Conservation (phyloP, 92 coral and sea anemone genomes). For the Parazoanthus darwini region DNA sequence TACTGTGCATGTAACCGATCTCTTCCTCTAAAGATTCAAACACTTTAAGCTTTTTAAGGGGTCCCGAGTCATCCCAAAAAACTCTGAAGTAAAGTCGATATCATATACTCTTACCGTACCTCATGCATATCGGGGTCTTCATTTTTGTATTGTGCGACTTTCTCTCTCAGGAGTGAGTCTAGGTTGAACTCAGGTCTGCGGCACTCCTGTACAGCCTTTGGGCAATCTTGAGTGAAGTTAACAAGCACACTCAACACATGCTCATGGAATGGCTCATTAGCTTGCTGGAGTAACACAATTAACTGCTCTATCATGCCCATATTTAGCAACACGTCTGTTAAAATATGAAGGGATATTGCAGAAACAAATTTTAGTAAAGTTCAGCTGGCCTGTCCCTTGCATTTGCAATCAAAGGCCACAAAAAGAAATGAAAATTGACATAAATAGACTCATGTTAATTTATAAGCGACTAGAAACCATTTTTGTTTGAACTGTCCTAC, state of each 20-base stretch:
- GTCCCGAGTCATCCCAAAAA: too few species aligned
- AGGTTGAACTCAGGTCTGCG: conserved; percentile 66
- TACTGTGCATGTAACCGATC: neutral
- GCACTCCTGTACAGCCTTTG: conserved; percentile 71
- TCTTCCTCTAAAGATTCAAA: too few species aligned
- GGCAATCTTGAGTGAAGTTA: conserved; percentile 54
- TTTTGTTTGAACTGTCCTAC: too few species aligned
- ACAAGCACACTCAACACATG: conserved; percentile 62
- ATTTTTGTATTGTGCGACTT: conserved; percentile 47
- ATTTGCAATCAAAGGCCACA: neutral
- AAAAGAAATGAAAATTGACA: neutral
- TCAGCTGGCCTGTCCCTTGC: neutral
- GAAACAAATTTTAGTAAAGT: too few species aligned
- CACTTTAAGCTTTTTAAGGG: too few species aligned
- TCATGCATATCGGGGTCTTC: conserved; percentile 69
- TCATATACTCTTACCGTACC: conserved; percentile 40
- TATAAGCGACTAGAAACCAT: too few species aligned
- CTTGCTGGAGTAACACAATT: conserved; percentile 59
- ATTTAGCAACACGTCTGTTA: conserved; percentile 67
- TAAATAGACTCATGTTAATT: neutral
- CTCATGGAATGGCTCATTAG: conserved; percentile 71
- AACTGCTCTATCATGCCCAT: conserved; percentile 92
- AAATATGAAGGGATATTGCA: neutral
- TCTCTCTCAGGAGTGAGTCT: conserved; percentile 50
- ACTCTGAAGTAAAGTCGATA: neutral